Evolutionary conservation across 2,888 invertebrate species (phyloP), one percentile per base, ranked within the genome.

Genomic region (Ametastegia equiseti): DNA sequence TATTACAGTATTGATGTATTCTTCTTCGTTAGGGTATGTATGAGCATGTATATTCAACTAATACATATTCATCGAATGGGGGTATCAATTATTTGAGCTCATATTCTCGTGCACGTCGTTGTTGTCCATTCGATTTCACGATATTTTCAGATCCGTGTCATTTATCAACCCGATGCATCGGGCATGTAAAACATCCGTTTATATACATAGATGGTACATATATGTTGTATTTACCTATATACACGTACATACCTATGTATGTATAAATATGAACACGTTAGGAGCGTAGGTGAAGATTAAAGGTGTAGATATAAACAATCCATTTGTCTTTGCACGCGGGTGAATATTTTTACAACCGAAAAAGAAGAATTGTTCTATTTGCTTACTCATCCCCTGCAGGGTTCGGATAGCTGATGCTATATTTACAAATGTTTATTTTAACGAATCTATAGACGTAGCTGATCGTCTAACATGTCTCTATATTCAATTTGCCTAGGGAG

Each of bases 371-470:
- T 54, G n/a, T 13, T 54, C 6, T 13, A n/a, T 6, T 54, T 54
- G 19, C 15, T 19, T 19, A 54, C n/a, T 19, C n/a, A 54, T 54
- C 9, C 9, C 63, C 9, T 30, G 7, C 27, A 0, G 27, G 6
- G 30, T 67, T 39, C 39, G 69, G 6, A 39, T 3, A 30, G 0
- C 42, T 39, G 23, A 3, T n/a, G 57, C 69, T 69, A 69, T 69
- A 69, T 69, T 69, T 69, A 69, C 42, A 19, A 23, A 7, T 69
- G 69, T 69, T 69, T 69, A 69, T 69, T 69, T 69, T 69, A 33
- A 13, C 1, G 42, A 39, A 69, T 23, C 13, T 69, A 15, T 1
- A 5, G 15, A 15, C 65, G 7, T n/a, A 33, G n/a, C 33, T 30
- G 33, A 9, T 7, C 30, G 7, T 36, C 11, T 33, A 33, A 15